A percentile compares a stretch with the other conserved stretches of the same genome.
phyloP scores from a whole-genome alignment of 2,888 invertebrate species.

The Tipula lateralis region DNA sequence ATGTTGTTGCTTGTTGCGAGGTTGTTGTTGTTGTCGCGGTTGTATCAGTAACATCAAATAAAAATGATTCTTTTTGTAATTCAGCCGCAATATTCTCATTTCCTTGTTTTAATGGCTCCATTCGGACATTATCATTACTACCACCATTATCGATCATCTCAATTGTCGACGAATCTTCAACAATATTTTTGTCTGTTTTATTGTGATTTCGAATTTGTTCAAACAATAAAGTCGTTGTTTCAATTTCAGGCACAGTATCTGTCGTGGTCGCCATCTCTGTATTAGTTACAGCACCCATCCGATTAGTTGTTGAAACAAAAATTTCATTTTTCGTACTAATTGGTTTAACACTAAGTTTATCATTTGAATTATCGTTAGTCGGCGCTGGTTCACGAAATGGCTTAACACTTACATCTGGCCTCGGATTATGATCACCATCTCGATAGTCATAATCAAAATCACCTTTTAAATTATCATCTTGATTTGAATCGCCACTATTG shows the following conservation, averaged over 20 bases:
- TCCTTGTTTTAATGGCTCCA: slow-evolving; percentile 26
- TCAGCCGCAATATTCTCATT: slow-evolving; percentile 26
- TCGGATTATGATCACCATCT: background rate
- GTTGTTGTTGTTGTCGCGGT: background rate
- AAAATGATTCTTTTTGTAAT: slow-evolving; percentile 30
- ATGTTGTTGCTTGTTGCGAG: background rate
- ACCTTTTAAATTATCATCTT: background rate
- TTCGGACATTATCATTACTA: background rate
- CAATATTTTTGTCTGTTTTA: background rate
- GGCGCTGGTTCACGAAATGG: background rate
- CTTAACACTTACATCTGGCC: background rate
- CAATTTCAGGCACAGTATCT: background rate
- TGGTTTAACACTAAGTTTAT: background rate
- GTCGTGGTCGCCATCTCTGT: background rate
- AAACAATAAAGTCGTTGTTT: background rate
- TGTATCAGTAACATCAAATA: slow-evolving; percentile 28
- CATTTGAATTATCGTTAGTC: background rate
- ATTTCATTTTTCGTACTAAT: background rate
- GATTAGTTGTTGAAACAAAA: slow-evolving; percentile 27
- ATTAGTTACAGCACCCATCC: background rate
- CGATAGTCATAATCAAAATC: slow-evolving; percentile 24
- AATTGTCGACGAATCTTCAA: background rate
- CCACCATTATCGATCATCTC: slow-evolving; percentile 26
- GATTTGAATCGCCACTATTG: background rate
- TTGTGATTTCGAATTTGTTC: background rate